Percentiles rank a stretch among this genome's conserved stretches.
These are phyloP conservation scores for Pempheris klunzingeri DNA, from an alignment of 2,797 vertebrate species.

Conservation along the genomic window DNA sequence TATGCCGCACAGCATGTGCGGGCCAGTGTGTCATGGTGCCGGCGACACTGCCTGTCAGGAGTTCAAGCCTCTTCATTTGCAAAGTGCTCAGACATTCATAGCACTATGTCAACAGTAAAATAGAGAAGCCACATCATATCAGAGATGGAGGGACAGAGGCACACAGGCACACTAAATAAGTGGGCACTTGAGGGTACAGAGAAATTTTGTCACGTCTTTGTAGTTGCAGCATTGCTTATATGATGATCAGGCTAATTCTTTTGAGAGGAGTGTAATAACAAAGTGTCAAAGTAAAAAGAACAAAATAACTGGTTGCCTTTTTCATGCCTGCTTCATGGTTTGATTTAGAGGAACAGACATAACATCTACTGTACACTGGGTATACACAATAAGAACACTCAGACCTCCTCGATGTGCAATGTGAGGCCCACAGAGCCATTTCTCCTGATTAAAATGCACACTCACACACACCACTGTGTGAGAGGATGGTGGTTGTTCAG, in stretches of 20 bases:
- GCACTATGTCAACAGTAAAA: slow-evolving; percentile 91
- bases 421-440: slow-evolving; percentile 78
- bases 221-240: slow-evolving; percentile 66
- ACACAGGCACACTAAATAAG: slow-evolving; percentile 82
- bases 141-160: slow-evolving; percentile 76
- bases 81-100: slow-evolving; percentile 91
- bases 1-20: slow-evolving; percentile 90
- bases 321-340: slow-evolving; percentile 53
- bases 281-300: slow-evolving; percentile 74
- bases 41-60: slow-evolving; percentile 91
- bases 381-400: slow-evolving; percentile 68
- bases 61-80: slow-evolving; percentile 93
- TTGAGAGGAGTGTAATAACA: slow-evolving; percentile 72
- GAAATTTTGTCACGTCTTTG: slow-evolving; percentile 77
- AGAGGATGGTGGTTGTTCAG: slow-evolving; percentile 76
- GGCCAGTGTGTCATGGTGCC: slow-evolving; percentile 86
- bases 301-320: slow-evolving; percentile 61
- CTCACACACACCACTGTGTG: slow-evolving; percentile 77
- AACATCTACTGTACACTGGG: slow-evolving; percentile 72
- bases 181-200: slow-evolving; percentile 76
- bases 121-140: slow-evolving; percentile 81
- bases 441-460: slow-evolving; percentile 83
- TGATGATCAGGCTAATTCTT: slow-evolving; percentile 78
- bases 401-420: slow-evolving; percentile 72
- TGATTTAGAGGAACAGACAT: slow-evolving; percentile 74